phyloP scores from a whole-genome alignment of 2,888 invertebrate species.

The Brachyopa scutellaris region DNA sequence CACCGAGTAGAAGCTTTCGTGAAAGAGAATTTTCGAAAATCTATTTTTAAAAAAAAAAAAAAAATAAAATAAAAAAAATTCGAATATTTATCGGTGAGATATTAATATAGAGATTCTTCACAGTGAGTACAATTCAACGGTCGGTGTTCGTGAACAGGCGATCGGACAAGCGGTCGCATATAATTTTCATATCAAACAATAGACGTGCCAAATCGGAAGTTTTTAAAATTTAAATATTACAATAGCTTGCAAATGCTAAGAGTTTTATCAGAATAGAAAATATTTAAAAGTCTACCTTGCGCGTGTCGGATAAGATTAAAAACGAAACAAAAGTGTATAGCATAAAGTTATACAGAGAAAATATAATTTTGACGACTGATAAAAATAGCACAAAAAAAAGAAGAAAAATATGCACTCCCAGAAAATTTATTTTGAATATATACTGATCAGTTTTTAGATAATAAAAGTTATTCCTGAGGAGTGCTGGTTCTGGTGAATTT shows the following conservation, averaged over 20 bases:
- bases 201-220: constrained; percentile 46
- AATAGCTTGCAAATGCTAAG: too few relatives aligned
- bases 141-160: constrained; percentile 44
- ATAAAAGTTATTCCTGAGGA: background rate
- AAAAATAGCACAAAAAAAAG: constrained; percentile 24
- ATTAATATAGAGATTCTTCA: constrained; percentile 61
- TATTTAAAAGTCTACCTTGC: background rate
- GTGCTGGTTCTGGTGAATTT: constrained; percentile 11
- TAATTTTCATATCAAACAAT: constrained; percentile 24
- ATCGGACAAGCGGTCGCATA: constrained; percentile 34
- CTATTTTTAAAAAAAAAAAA: constrained; percentile 60
- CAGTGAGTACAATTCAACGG: constrained; percentile 49
- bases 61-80: constrained; percentile 55
- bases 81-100: constrained; percentile 66
- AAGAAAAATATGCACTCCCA: constrained; percentile 6
- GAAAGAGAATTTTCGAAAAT: constrained; percentile 60
- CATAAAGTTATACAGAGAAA: background rate
- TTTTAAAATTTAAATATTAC: constrained; percentile 16
- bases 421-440: constrained; percentile 4
- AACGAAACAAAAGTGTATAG: background rate
- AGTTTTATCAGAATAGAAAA: constrained; percentile 3
- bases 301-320: background rate
- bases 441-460: background rate
- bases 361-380: constrained; percentile 15
- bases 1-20: constrained; percentile 42